Conservation (phyloP, 2,113 vertebrate genomes). For the Hylia prasina region DNA sequence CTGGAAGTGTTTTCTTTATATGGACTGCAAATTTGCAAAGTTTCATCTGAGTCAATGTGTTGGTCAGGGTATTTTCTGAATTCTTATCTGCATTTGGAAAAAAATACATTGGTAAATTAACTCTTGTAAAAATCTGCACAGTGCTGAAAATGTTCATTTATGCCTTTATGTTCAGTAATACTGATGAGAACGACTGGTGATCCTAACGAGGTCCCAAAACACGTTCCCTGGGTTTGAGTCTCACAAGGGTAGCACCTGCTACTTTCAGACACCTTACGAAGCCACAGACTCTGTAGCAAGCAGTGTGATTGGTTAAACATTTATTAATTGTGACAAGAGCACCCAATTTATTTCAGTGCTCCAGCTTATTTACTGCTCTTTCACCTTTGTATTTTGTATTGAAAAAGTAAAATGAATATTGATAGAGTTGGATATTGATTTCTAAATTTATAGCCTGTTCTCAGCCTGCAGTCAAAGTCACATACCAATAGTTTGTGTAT, state of each 20-base stretch:
- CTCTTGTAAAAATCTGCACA: not conserved
- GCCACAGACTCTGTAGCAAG: slow-evolving; percentile 44
- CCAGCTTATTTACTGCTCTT: slow-evolving; percentile 80
- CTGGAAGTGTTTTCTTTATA: not conserved
- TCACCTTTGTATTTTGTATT: slow-evolving; percentile 81
- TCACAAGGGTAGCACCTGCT: slow-evolving; percentile 15
- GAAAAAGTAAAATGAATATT: slow-evolving; percentile 84
- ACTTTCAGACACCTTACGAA: slow-evolving; percentile 33
- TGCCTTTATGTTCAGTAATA: not conserved
- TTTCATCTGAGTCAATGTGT: not conserved
- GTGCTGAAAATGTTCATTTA: not conserved
- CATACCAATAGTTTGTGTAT: slow-evolving; percentile 57
- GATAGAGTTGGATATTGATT: slow-evolving; percentile 82
- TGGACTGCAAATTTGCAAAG: not conserved
- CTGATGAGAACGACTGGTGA: not conserved
- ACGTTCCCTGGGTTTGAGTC: not conserved
- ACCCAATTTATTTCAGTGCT: slow-evolving; percentile 77
- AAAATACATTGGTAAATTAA: not conserved
- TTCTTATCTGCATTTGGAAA: not conserved
- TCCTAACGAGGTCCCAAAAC: not conserved
- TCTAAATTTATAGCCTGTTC: slow-evolving; percentile 76
- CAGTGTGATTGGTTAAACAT: slow-evolving; percentile 69
- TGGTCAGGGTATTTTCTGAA: not conserved
- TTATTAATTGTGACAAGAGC: slow-evolving; percentile 84
- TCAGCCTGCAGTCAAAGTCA: slow-evolving; percentile 77